Percentiles rank a stretch among this genome's conserved stretches.
These are phyloP conservation scores for Daboia siamensis DNA, from an alignment of 2,113 vertebrate genomes.

Conservation along the genomic window DNA sequence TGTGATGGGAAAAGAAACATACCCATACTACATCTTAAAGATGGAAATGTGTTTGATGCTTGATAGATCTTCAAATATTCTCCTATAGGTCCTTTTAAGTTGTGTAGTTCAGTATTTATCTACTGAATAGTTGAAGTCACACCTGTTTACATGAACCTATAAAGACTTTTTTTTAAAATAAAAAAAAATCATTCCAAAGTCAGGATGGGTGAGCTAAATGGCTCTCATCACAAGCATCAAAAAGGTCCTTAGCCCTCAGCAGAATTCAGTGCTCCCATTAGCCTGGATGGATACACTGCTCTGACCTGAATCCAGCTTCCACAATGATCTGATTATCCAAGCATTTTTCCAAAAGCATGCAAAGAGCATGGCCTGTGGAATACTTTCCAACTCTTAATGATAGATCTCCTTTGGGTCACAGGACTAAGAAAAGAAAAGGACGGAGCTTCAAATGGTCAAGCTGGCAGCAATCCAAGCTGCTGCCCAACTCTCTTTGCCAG, in stretches of 20 bases:
- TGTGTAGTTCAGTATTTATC: not conserved
- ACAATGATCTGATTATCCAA: not conserved
- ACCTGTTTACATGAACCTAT: not conserved
- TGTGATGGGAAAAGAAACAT: not conserved
- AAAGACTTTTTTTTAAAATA: not conserved
- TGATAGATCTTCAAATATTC: not conserved
- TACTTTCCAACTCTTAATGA: not conserved
- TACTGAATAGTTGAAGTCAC: not conserved
- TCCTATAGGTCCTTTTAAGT: not conserved
- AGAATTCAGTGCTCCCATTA: not conserved
- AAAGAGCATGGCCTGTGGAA: not conserved
- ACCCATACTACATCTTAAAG: not conserved
- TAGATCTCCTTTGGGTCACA: not conserved
- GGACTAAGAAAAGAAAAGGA: not conserved
- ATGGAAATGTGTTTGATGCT: not conserved
- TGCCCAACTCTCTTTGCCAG: not conserved
- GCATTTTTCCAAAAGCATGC: not conserved
- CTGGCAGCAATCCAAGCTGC: not conserved
- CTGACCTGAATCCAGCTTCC: not conserved
- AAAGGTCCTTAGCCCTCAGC: not conserved
- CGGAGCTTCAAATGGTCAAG: not conserved
- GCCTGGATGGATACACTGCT: not conserved
- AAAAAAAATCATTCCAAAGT: not conserved
- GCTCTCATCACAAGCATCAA: not conserved
- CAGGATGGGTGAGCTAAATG: not conserved